phyloP scores from a whole-genome alignment of 1,140 invertebrate species.

The Gonioctena quinquepunctata region DNA sequence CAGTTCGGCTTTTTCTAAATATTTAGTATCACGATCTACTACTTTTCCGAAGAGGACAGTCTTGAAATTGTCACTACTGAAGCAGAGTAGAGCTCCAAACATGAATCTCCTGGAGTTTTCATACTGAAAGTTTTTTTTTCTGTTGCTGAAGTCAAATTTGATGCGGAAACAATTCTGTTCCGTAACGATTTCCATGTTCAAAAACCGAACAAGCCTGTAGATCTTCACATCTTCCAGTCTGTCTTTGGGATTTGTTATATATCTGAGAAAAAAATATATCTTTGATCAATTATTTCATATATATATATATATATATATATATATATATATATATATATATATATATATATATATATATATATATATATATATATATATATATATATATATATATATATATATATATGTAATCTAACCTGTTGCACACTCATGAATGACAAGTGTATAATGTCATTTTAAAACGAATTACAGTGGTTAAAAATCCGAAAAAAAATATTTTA shows the following conservation, averaged over 20 bases:
- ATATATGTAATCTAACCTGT: no score
- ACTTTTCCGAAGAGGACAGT: constrained; percentile 71
- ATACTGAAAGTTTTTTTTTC: constrained; percentile 40
- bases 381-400: no score
- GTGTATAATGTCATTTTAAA: no score
- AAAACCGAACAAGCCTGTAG: constrained; percentile 36
- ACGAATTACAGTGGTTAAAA: no score
- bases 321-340: no score
- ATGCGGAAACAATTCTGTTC: constrained; percentile 33
- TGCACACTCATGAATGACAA: no score
- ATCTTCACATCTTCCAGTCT: constrained; percentile 41
- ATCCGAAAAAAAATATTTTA: no score
- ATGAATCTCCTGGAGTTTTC: constrained; percentile 65
- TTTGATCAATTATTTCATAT: no score
- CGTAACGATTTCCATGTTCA: constrained; percentile 33
- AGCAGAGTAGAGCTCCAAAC: constrained; percentile 72
- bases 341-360: no score
- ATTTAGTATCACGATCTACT: constrained; percentile 59
- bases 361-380: no score
- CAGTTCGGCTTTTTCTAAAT: constrained; percentile 58
- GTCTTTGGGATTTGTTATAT: constrained; percentile 40
- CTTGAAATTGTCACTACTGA: constrained; percentile 70
- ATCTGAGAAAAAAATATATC: constrained; percentile 59
- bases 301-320: no score
- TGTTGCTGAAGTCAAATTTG: constrained; percentile 31